These are phyloP conservation scores for Pseudococcus longispinus DNA, from an alignment of 2,888 invertebrate genomes.

Conservation along the genomic window DNA sequence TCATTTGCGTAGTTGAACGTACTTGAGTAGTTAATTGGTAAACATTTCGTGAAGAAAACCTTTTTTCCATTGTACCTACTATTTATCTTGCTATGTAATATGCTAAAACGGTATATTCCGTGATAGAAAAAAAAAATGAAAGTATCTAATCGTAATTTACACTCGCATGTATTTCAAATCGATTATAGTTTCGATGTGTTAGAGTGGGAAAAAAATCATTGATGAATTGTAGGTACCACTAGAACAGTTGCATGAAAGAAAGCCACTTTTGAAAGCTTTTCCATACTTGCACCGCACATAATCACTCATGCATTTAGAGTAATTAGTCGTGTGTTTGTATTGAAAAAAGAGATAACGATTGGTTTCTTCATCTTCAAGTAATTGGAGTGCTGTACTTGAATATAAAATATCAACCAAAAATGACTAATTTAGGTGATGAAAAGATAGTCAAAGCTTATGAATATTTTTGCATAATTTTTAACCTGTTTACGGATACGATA, in stretches of 20 bases:
- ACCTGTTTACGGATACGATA: background rate
- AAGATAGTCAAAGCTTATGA: constrained; percentile 12
- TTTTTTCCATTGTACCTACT: background rate
- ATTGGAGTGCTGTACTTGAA: background rate
- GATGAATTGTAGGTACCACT: background rate
- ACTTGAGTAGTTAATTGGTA: background rate
- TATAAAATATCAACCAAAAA: background rate
- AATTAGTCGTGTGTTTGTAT: constrained; percentile 5
- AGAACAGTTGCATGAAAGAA: background rate
- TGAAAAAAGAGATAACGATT: background rate
- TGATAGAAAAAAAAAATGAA: background rate
- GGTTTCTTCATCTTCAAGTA: background rate
- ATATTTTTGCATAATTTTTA: constrained; percentile 27
- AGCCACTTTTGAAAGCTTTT: constrained; percentile 10
- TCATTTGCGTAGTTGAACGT: background rate
- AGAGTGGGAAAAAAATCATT: background rate
- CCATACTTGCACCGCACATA: background rate
- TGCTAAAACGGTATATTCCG: background rate
- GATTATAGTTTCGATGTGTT: background rate
- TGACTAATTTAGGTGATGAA: background rate
- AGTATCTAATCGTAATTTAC: background rate
- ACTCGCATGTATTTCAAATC: background rate
- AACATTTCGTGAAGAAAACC: background rate
- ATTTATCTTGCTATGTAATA: background rate
- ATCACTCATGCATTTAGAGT: background rate